Conservation (phyloP, 2,888 invertebrate species). For the Arge pagana region DNA sequence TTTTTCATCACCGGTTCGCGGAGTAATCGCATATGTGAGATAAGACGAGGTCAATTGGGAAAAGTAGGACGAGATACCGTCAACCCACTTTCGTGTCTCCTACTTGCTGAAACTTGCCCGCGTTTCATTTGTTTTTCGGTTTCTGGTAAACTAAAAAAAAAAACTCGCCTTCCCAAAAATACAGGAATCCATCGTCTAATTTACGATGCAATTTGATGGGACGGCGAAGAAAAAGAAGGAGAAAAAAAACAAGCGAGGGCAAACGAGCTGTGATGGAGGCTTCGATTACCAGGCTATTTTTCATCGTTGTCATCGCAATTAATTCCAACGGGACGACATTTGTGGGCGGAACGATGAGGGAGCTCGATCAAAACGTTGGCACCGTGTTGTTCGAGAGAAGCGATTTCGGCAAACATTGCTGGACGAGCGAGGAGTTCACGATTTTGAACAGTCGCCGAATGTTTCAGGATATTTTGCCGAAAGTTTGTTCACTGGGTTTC, state of each 20-base stretch:
- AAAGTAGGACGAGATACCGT: too few species aligned
- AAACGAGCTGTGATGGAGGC: slow-evolving; percentile 3
- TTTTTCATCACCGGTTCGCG: too few species aligned
- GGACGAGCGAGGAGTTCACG: slow-evolving; percentile 47
- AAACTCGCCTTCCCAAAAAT: too few species aligned
- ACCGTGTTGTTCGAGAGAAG: slow-evolving; percentile 48
- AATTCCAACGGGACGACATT: neutral
- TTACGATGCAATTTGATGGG: neutral
- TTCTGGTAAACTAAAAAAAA: too few species aligned
- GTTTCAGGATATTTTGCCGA: slow-evolving; percentile 50
- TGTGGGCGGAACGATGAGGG: too few species aligned
- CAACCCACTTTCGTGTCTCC: too few species aligned
- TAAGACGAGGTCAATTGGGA: too few species aligned
- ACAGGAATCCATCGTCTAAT: too few species aligned
- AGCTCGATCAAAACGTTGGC: slow-evolving; percentile 41
- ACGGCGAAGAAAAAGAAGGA: neutral
- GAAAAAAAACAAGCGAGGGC: neutral
- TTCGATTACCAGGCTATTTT: slow-evolving; percentile 3
- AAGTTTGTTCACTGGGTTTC: slow-evolving; percentile 42
- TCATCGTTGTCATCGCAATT: neutral
- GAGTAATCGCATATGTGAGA: too few species aligned
- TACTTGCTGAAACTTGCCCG: too few species aligned
- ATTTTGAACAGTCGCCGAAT: slow-evolving; percentile 45
- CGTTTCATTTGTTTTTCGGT: too few species aligned
- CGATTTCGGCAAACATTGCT: slow-evolving; percentile 43